A percentile compares a stretch with the other conserved stretches of the same genome.
phyloP scores from a whole-genome alignment of 2,113 vertebrate species.

The Leucosticte australis region DNA sequence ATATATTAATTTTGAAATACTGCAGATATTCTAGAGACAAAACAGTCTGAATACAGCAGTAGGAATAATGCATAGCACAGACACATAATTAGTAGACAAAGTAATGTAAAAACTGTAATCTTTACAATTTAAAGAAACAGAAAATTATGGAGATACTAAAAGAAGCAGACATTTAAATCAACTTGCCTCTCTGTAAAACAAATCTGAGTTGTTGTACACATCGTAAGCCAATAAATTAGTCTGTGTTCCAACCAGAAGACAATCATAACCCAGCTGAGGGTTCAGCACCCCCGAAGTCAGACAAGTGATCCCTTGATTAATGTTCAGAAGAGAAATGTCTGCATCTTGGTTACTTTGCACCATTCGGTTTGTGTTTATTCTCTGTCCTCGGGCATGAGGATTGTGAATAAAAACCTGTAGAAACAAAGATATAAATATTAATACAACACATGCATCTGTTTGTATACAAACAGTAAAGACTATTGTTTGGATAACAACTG shows the following conservation, averaged over 20 bases:
- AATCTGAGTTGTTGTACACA: constrained; percentile 91
- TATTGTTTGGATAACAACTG: background rate
- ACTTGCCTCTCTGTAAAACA: constrained; percentile 94
- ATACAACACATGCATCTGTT: background rate
- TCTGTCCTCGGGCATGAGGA: constrained; percentile 85
- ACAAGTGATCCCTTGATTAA: constrained; percentile 93
- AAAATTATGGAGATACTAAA: background rate
- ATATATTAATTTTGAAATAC: background rate
- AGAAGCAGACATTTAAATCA: background rate
- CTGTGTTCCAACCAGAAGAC: constrained; percentile 91
- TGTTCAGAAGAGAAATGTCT: constrained; percentile 92
- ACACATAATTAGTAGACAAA: background rate
- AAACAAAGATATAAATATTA: background rate
- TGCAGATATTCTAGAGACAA: background rate
- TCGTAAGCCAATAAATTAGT: constrained; percentile 94
- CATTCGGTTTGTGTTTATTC: constrained; percentile 74
- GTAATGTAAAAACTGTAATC: background rate
- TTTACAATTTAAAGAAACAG: background rate
- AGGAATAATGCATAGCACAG: background rate
- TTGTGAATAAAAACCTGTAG: constrained; percentile 95
- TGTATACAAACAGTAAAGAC: background rate
- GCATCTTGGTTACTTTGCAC: constrained; percentile 86
- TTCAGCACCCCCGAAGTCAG: constrained; percentile 84
- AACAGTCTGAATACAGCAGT: background rate
- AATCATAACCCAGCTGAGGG: constrained; percentile 81